Conservation (phyloP, 2,888 invertebrate genomes). For the Blera fallax region DNA sequence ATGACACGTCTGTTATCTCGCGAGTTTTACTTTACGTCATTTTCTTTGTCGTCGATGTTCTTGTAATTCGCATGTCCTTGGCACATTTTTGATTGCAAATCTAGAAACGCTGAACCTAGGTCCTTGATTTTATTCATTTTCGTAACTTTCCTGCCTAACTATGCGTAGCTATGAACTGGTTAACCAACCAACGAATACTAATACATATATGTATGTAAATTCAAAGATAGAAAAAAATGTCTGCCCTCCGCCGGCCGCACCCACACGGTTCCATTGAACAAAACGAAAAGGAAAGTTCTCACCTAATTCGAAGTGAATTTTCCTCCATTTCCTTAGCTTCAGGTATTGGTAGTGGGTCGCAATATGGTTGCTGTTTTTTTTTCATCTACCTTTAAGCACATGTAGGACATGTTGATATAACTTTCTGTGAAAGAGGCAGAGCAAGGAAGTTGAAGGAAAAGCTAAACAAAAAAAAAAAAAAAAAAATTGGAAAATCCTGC, state of each 20-base stretch:
- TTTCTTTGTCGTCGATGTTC: not conserved
- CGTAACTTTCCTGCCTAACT: conserved; percentile 9
- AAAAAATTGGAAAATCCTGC: conserved; percentile 12
- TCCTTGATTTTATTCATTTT: conserved; percentile 32
- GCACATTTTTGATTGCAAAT: conserved; percentile 59
- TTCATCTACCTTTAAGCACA: conserved; percentile 33
- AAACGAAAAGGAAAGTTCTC: conserved; percentile 53
- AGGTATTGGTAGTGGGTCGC: conserved; percentile 2
- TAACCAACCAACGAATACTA: not conserved
- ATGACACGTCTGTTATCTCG: conserved; percentile 47
- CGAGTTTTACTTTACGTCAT: conserved; percentile 5
- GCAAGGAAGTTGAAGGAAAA: not conserved
- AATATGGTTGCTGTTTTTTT: conserved; percentile 51
- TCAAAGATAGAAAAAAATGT: conserved; percentile 8
- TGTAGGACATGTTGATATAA: conserved; percentile 32
- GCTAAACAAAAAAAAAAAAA: not conserved
- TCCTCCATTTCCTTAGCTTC: conserved; percentile 15
- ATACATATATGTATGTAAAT: not conserved
- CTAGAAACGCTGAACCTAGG: conserved; percentile 26
- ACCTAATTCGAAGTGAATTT: conserved; percentile 40
- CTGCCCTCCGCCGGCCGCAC: not conserved
- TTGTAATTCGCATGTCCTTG: conserved; percentile 49
- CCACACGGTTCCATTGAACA: conserved; percentile 37
- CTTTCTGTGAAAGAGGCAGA: conserved; percentile 4
- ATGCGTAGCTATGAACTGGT: not conserved